Conservation (phyloP, 2,797 vertebrate genomes). For the Helarctos malayanus region DNA sequence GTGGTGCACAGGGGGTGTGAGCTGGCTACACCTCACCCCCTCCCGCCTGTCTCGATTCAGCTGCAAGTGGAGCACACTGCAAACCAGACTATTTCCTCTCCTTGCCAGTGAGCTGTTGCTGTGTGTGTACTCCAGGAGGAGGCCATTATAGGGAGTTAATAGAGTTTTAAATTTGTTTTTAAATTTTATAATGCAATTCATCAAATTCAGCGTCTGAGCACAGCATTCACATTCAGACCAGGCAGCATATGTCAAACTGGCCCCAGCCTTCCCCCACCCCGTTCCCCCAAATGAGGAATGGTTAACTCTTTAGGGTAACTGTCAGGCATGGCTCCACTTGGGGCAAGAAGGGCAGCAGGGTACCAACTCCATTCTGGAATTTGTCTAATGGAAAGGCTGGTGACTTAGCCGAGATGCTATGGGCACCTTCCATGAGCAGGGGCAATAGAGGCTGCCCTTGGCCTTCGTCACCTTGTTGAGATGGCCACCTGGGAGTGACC, state of each 20-base stretch:
- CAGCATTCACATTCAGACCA: slow-evolving; percentile 35
- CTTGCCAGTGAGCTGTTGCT: slow-evolving; percentile 25
- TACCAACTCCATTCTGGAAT: neutral
- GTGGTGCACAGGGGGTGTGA: neutral
- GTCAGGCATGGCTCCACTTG: neutral
- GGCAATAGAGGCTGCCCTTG: neutral
- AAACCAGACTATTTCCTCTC: neutral
- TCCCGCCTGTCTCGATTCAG: neutral
- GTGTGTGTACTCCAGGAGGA: slow-evolving; percentile 37
- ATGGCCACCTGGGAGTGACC: neutral
- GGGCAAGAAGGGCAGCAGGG: neutral
- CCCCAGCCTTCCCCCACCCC: neutral
- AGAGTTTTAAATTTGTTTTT: slow-evolving; percentile 81
- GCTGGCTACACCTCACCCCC: fast-evolving
- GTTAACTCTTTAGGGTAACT: neutral
- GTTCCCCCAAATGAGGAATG: neutral
- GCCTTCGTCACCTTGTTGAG: no score
- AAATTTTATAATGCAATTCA: slow-evolving; percentile 80
- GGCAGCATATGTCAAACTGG: neutral
- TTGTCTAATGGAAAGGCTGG: neutral
- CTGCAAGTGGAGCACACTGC: neutral
- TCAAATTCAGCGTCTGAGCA: slow-evolving; percentile 71
- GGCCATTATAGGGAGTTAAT: slow-evolving; percentile 74
- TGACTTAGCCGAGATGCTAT: neutral
- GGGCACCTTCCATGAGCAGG: neutral